Evolutionary conservation across 2,888 invertebrate species (phyloP), one percentile per base, ranked within the genome.

Genomic region (Machimus atricapillus): DNA sequence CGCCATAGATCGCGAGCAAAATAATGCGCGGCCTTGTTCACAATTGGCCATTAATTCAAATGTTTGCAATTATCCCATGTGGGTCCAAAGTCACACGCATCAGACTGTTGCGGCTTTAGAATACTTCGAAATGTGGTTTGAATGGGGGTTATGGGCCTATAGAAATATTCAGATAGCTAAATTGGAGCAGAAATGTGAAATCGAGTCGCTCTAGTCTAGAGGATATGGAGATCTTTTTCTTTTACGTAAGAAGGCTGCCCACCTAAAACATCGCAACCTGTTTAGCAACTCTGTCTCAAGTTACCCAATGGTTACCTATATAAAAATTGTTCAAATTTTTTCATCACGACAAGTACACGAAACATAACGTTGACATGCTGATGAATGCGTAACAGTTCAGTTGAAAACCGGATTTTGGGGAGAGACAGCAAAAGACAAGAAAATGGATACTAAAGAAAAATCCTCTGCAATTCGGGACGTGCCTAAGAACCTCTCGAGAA

Each of bases 11-110:
- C 81, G 34, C 43, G 7, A 31, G 40, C 40, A 12, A 58, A 23
- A 66, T 27, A 66, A 66, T 27, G 78, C 43, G 31, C 12, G 40
- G 78, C 40, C 23, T 40, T 78, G 43, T 23, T 43, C 78, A 78
- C 78, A 78, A 78, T 40, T 40, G 40, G 78, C 19, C 8, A 78
- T 78, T 40, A 78, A 78, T 78, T 78, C n/a, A 78, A 40, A 66
- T 12, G 66, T 19, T 27, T 14, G 27, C 66, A 66, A 66, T 66
- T 23, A 66, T 66, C 66, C 23, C 19, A 66, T 66, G 66, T 23
- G 66, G 66, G 27, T 66, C 27, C 27, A 19, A 23, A 66, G 66
- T 52, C 52, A 52, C 52, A 52, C 52, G 16, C 52, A 52, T n/a
- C 52, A 8, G n/a, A 52, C n/a, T n/a, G 52, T n/a, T n/a, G n/a